These are phyloP conservation scores for Sericinus montela DNA, from an alignment of 2,888 invertebrate species.

Conservation along the genomic window DNA sequence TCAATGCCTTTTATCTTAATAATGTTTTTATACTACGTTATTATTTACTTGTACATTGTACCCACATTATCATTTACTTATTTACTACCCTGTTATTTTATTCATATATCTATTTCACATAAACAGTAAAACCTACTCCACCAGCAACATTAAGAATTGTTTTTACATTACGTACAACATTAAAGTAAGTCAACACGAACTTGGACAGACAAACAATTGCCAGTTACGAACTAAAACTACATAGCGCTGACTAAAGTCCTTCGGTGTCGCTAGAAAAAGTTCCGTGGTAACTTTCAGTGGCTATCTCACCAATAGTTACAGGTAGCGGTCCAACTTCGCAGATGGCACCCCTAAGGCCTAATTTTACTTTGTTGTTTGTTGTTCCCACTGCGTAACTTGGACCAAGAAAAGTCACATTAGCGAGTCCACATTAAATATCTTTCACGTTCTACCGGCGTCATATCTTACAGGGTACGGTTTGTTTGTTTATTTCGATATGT, in stretches of 20 bases:
- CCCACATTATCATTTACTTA: too few relatives aligned
- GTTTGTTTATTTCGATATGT: too few relatives aligned
- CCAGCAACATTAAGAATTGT: background rate
- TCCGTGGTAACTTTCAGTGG: conserved; percentile 5
- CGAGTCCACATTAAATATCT: conserved; percentile 1
- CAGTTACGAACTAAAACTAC: conserved; percentile 4
- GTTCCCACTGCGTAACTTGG: conserved; percentile 6
- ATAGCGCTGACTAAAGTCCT: conserved; percentile 3
- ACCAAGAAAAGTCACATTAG: conserved; percentile 11
- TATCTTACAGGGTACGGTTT: too few relatives aligned
- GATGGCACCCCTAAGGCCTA: conserved; percentile 13
- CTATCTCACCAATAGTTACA: conserved; percentile 10
- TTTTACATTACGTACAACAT: background rate
- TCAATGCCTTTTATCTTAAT: too few relatives aligned
- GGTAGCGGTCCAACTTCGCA: conserved; percentile 15
- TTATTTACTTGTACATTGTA: too few relatives aligned
- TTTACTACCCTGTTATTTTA: too few relatives aligned
- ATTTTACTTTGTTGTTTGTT: conserved; percentile 17
- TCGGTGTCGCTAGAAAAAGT: background rate
- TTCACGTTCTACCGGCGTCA: background rate
- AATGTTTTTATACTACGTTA: too few relatives aligned
- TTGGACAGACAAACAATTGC: conserved; percentile 3
- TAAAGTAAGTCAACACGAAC: conserved; percentile 6
- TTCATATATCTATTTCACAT: too few relatives aligned
- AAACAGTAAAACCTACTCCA: too few relatives aligned